A percentile compares a stretch with the other conserved stretches of the same genome.
phyloP scores from a whole-genome alignment of 2,113 vertebrate species.

The Clarias batrachus region DNA sequence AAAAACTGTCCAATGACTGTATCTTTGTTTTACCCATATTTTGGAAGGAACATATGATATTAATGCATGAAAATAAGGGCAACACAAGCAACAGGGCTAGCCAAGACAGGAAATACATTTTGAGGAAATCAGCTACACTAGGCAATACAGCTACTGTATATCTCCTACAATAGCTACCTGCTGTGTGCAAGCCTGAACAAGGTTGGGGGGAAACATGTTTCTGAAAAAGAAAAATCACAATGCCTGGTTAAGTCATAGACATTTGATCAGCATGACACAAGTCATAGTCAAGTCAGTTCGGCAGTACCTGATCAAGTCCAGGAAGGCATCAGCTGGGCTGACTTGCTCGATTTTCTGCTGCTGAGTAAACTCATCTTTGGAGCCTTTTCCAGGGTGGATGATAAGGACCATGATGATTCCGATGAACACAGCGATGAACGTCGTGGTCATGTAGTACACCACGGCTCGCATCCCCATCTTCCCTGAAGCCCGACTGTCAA shows the following conservation, averaged over 20 bases:
- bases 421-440: conserved; percentile 91
- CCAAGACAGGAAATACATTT: not conserved
- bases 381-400: conserved; percentile 95
- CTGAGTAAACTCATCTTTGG: conserved; percentile 91
- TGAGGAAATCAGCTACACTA: conserved; percentile 13
- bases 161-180: conserved; percentile 78
- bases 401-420: conserved; percentile 95
- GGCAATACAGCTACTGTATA: not conserved
- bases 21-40: not conserved
- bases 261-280: not conserved
- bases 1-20: conserved; percentile 22
- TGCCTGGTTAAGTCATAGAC: not conserved
- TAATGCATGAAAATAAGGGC: not conserved
- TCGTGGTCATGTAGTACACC: conserved; percentile 97
- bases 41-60: not conserved
- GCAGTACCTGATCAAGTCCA: conserved; percentile 91
- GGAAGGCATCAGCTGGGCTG: conserved; percentile 92
- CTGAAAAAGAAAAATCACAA: conserved; percentile 69
- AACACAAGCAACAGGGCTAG: not conserved
- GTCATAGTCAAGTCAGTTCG: not conserved
- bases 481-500: conserved; percentile 95
- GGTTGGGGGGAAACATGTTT: conserved; percentile 98
- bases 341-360: conserved; percentile 90
- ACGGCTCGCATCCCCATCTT: conserved; percentile 97
- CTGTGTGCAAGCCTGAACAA: conserved; percentile 97